phyloP scores from a whole-genome alignment of 2,888 invertebrate genomes.

The Pseudoips prasinana region DNA sequence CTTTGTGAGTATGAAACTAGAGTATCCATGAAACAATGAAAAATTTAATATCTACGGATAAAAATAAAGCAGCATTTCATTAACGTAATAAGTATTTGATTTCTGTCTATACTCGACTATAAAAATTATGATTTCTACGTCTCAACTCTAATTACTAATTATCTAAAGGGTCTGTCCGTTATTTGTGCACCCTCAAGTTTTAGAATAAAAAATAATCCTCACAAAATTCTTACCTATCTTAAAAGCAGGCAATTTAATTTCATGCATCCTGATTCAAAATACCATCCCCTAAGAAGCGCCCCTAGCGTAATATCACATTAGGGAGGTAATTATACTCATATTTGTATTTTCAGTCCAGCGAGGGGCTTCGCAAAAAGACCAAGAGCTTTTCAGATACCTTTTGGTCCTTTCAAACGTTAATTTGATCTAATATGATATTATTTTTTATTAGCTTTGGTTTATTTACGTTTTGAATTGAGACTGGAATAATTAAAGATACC shows the following conservation, averaged over 20 bases:
- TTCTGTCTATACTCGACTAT: no score
- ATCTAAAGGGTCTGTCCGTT: no score
- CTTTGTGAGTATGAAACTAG: no score
- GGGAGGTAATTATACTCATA: constrained; percentile 60
- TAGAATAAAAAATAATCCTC: constrained; percentile 8
- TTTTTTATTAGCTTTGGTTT: constrained; percentile 4
- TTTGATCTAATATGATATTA: constrained; percentile 21
- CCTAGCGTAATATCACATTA: constrained; percentile 52
- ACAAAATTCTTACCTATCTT: constrained; percentile 28
- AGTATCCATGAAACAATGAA: no score
- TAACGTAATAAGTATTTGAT: no score
- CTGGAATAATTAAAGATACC: no score
- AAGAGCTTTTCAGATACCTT: constrained; percentile 16
- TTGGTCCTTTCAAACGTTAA: constrained; percentile 27
- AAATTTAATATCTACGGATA: no score
- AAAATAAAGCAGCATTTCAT: no score
- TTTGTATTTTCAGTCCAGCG: constrained; percentile 45
- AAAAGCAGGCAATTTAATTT: constrained; percentile 35
- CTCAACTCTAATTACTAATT: no score
- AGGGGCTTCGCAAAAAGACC: constrained; percentile 41
- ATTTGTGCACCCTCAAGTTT: no score
- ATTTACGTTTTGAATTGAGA: neutral
- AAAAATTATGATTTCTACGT: no score
- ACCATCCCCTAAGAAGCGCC: constrained; percentile 26
- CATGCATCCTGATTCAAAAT: constrained; percentile 36